Evolutionary conservation across 2,888 invertebrate species (phyloP), one percentile per base, ranked within the genome.

Genomic region (Dynastes tityus): DNA sequence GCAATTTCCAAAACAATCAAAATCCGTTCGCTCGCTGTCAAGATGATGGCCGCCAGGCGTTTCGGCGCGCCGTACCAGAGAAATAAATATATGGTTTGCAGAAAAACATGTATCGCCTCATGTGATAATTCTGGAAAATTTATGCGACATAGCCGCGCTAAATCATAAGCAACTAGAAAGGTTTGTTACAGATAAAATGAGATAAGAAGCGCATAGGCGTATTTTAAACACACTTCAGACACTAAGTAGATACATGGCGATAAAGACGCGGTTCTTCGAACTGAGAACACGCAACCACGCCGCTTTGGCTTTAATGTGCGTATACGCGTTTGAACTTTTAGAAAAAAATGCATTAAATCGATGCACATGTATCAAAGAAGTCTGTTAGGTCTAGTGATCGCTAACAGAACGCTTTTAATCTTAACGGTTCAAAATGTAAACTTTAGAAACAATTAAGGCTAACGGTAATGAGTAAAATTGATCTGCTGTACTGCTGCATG

Each of bases 1-100:
- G 45, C 27, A 63, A 74, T 74, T 74, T 74, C 61, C 73, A 45
- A 61, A 74, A 74, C 73, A 49, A 74, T 61, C 73, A 68, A 68
- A 68, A 22, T 51, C 68, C 68, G 13, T 68, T 29, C 51, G 51
- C 51, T 49, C 8, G 11, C 22, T 29, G 29, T 68, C 51, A 27
- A 22, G 45, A 61, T 45, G 45, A 61, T 13, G 37, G 49, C 6
- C 40, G 16, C 55, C 55, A 58, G 55, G 22, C 22, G 22, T 58
- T 58, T 58, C 55, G 55, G 55, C 55, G 13, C 61, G 37, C 45
- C 37, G 27, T 61, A 13, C 55, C 11, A 45, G 22, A 49, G 4
- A 61, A 58, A 61, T 40, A 27, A 22, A 40, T 27, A 8, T 13
- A 32, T 6, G 3, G 71, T 16, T 13, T 45, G 9, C 22, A n/a